These are phyloP conservation scores for Ecdyonurus torrentis DNA, from an alignment of 2,888 invertebrate species.

Conservation along the genomic window DNA sequence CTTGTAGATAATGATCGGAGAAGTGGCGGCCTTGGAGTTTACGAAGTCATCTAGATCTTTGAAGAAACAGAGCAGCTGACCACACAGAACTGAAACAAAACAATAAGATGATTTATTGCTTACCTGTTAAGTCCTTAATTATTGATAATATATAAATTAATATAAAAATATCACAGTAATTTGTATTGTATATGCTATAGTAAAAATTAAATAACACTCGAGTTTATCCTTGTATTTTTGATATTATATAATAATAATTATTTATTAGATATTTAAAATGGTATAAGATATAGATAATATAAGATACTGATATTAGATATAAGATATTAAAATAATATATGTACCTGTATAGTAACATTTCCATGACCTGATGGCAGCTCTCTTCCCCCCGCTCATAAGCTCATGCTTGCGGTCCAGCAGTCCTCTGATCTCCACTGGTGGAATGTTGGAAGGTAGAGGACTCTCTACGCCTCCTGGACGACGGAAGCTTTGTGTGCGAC, in stretches of 20 bases:
- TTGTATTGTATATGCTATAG: too few relatives aligned
- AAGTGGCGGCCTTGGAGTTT: slow-evolving; percentile 71
- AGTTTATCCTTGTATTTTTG: background rate
- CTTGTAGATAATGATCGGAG: slow-evolving; percentile 58
- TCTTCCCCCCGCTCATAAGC: slow-evolving; percentile 79
- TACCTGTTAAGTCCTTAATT: too few relatives aligned
- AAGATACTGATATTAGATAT: too few relatives aligned
- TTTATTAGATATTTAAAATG: too few relatives aligned
- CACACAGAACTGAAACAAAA: slow-evolving; percentile 57
- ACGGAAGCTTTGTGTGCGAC: slow-evolving; percentile 75
- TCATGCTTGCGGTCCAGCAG: slow-evolving; percentile 89
- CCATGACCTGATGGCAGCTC: slow-evolving; percentile 92
- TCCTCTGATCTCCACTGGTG: slow-evolving; percentile 85
- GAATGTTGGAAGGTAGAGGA: slow-evolving; percentile 31
- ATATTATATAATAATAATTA: too few relatives aligned
- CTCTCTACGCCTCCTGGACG: slow-evolving; percentile 28
- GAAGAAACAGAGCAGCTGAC: slow-evolving; percentile 95
- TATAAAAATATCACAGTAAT: too few relatives aligned
- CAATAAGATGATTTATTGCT: too few relatives aligned
- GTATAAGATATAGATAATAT: too few relatives aligned
- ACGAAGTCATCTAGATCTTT: slow-evolving; percentile 84
- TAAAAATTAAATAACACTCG: background rate
- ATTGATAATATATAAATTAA: too few relatives aligned
- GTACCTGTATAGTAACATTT: slow-evolving; percentile 68
- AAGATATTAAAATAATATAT: background rate